Evolutionary conservation across 2,888 invertebrate species (phyloP), one percentile per base, ranked within the genome.

Genomic region (Andricus curvator): DNA sequence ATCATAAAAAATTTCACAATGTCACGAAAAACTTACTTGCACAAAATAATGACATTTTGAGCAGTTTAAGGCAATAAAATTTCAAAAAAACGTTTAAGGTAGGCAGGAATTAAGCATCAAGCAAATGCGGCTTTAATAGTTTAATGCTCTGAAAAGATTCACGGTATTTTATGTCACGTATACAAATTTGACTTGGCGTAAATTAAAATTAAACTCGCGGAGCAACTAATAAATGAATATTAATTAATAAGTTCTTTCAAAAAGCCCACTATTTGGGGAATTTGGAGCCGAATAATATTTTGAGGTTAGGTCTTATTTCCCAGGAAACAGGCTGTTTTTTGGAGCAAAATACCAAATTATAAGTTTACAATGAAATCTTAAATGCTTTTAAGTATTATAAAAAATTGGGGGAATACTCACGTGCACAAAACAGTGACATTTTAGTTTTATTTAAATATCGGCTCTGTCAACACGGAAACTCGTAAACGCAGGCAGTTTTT

Each of bases 361-460:
- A n/a, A 33, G 33, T 74, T 33, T 33, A n/a, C 9, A 74, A 29
- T 48, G 1, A 29, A n/a, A 33, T n/a, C 4, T 8, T n/a, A 8
- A 56, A n/a, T 13, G 17, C 9, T 51, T 22, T 20, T 9, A 29
- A 51, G 1, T 25, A 1, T 17, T 29, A 13, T 20, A 25, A 51
- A 1, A 29, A 33, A 70, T 20, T 70, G 3, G 2, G 2, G 20
- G 33, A 56, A 74, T 33, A 74, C 74, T 74, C 29, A 74, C 74
- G 74, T 56, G 74, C 51, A 56, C 74, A 74, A 74, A 51, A 74
- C 20, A 74, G 25, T 25, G 74, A 74, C 74, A 74, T 74, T 74
- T 74, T 33, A n/a, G 6, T 56, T 25, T 74, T 51, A 48, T 48
- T 48, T 15, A 15, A 48, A 15, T 48, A 48, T 48, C 48, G 17